Evolutionary conservation across 2,797 vertebrate species (phyloP).

Genomic region (Cottoperca gobio): DNA sequence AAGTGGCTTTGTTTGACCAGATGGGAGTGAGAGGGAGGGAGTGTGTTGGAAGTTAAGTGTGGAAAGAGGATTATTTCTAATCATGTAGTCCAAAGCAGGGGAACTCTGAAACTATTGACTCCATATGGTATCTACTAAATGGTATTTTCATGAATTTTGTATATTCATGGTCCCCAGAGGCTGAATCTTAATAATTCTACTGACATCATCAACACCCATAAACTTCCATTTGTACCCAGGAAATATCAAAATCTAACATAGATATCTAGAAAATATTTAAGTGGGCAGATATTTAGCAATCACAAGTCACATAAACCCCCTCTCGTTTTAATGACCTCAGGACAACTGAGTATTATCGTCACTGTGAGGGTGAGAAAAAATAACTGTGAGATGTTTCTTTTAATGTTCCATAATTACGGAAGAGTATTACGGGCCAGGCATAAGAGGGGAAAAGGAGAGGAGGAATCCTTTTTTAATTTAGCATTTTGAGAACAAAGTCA

Average conservation of each 20-base stretch:
- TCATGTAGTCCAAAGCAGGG: background rate
- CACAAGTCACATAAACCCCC: background rate
- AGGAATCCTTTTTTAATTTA: too few relatives aligned
- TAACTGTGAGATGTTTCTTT: slow-evolving; percentile 1
- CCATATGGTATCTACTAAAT: background rate
- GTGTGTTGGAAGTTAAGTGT: background rate
- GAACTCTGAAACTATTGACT: background rate
- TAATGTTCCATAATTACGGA: background rate
- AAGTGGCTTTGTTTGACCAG: too few relatives aligned
- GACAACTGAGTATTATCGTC: background rate
- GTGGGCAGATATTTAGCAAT: background rate
- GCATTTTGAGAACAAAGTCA: too few relatives aligned
- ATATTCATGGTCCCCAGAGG: slow-evolving; percentile 13
- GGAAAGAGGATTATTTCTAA: background rate
- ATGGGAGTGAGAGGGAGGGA: too few relatives aligned
- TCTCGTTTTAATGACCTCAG: background rate
- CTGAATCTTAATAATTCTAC: background rate
- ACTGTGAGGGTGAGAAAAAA: background rate
- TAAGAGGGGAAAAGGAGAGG: too few relatives aligned
- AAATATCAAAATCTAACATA: background rate
- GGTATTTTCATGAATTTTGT: background rate
- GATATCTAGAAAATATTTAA: background rate
- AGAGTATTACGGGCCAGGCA: too few relatives aligned
- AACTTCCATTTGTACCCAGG: background rate
- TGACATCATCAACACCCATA: background rate